Evolutionary conservation across 2,888 invertebrate genomes (phyloP).

Genomic region (Ditylenchus weischeri): DNA sequence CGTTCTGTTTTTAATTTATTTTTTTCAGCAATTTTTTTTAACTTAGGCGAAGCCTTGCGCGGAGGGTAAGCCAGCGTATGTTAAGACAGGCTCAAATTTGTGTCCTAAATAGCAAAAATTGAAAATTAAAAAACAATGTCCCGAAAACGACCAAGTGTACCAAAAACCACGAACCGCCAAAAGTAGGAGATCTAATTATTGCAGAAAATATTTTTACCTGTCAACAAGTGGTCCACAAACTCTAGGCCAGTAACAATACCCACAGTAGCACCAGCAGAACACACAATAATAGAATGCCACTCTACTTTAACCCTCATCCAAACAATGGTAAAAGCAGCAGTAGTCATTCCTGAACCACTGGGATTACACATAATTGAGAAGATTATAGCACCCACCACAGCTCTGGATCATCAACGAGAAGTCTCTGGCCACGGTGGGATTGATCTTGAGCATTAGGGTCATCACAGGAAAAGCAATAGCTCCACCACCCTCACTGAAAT

Average conservation of each 20-base stretch:
- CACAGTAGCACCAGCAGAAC: constrained; percentile 40
- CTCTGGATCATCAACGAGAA: constrained; percentile 15
- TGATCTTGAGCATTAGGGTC: constrained; percentile 23
- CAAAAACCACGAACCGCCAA: too few relatives aligned
- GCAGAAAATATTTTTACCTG: constrained; percentile 8
- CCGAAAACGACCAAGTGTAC: too few relatives aligned
- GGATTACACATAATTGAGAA: neutral
- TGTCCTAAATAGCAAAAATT: too few relatives aligned
- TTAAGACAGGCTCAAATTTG: too few relatives aligned
- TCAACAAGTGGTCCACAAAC: constrained; percentile 31
- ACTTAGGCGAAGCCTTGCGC: too few relatives aligned
- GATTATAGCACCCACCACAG: constrained; percentile 8
- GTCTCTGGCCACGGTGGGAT: constrained; percentile 8
- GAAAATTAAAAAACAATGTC: too few relatives aligned
- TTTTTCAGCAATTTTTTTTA: too few relatives aligned
- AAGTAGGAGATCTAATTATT: too few relatives aligned
- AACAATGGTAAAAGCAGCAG: constrained; percentile 49
- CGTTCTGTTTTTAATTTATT: too few relatives aligned
- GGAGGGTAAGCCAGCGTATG: too few relatives aligned
- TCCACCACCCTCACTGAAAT: constrained; percentile 24
- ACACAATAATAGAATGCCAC: constrained; percentile 36
- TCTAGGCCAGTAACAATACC: constrained; percentile 48
- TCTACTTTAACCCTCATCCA: constrained; percentile 36
- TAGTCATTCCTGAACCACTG: constrained; percentile 38
- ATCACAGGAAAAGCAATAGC: constrained; percentile 42